phyloP scores from a whole-genome alignment of 2,797 vertebrate species.

The Danio choprae region DNA sequence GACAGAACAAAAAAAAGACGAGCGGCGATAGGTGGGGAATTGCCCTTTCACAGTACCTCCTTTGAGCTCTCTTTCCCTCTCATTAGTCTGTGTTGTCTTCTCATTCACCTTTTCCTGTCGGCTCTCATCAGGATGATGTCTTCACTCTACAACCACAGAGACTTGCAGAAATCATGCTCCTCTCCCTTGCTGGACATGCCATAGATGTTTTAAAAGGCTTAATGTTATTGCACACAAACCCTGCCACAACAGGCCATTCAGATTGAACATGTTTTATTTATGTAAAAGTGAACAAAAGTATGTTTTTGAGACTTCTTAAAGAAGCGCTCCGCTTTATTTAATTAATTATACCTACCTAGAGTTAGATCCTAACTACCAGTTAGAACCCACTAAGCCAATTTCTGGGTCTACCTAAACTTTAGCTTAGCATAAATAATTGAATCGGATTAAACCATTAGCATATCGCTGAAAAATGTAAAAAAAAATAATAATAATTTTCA shows the following conservation, averaged over 20 bases:
- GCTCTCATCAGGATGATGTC: conserved; percentile 45
- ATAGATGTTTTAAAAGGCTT: background rate
- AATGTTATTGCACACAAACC: background rate
- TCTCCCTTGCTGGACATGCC: conserved; percentile 2
- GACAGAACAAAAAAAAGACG: conserved; percentile 27
- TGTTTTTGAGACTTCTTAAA: too few relatives aligned
- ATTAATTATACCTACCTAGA: too few relatives aligned
- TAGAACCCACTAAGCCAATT: too few relatives aligned
- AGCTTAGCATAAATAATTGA: too few relatives aligned
- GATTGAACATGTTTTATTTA: background rate
- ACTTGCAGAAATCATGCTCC: background rate
- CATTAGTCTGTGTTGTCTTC: conserved; percentile 27
- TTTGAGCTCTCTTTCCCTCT: conserved; percentile 10
- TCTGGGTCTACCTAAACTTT: too few relatives aligned
- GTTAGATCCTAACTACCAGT: too few relatives aligned
- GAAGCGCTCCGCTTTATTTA: too few relatives aligned
- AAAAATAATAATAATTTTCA: too few relatives aligned
- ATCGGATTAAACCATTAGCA: too few relatives aligned
- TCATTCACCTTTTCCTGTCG: conserved; percentile 35
- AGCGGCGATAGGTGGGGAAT: conserved; percentile 36
- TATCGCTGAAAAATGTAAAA: too few relatives aligned
- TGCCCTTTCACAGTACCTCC: conserved; percentile 22
- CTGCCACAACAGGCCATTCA: background rate
- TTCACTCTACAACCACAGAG: conserved; percentile 25
- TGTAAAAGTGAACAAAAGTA: too few relatives aligned